Base-by-base conservation (phyloP, 2,113 vertebrate genomes). In the Thamnaconus septentrionalis region DNA sequence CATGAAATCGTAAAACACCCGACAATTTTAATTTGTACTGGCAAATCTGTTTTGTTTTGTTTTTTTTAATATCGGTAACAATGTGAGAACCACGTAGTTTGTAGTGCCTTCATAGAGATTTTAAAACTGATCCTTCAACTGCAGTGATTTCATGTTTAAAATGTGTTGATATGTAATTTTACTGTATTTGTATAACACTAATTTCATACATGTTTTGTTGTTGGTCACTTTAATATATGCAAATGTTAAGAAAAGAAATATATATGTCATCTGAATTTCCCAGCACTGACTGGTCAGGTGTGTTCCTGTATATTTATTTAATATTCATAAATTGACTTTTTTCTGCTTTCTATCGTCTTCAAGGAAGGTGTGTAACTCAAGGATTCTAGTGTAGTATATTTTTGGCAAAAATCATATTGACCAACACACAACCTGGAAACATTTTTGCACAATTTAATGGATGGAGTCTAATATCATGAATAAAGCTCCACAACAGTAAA, bases 91-190 rank as follows among this genome's bases (percentile, higher is more conserved):
- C 58, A 45, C 60, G 45, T 69, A 49, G 41, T 64, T 51, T 76
- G 66, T 49, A 76, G 83, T 87, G 86, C 83, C 85, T 88, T 87
- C 44, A 66, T 64, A 75, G 56, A 75, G 5, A 75, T 76, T 66
- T 69, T 76, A 43, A 40, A 56, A 76, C 61, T 71, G 54, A 3
- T 53, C 45, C 64, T 66, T 80, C n/a, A 68, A 66, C 59, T 78
- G 55, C 39, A 66, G 40, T 9, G 59, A 39, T 65, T 68, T 7
- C 10, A 69, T 66, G 48, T 53, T 74, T 68, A 58, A 72, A 64
- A 66, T 72, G 63, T 70, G 6, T 73, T 71, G 18, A 56, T 61
- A 12, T 11, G 12, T 73, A 40, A 70, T 75, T 68, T 53, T 40
- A 41, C 56, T 56, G 11, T 53, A 60, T 68, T 65, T 78, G 45